Evolutionary conservation across 53 echinoderm and acorn worm species (phyloP).

Genomic region (Astropecten irregularis): DNA sequence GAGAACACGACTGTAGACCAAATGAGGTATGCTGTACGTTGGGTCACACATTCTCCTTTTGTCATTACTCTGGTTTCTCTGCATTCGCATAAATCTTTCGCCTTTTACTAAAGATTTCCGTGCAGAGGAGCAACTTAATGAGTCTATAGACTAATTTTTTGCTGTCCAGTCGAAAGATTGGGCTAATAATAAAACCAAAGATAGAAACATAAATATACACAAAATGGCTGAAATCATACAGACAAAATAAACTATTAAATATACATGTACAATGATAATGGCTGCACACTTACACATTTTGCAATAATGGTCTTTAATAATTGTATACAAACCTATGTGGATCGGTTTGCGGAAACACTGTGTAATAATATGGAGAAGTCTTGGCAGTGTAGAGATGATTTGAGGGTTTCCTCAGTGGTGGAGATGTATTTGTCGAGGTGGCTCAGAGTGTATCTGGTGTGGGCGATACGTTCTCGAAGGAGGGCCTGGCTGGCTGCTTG

Average conservation of each 20-base stretch:
- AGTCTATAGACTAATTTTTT: slow-evolving; percentile 80
- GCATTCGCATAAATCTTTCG: slow-evolving; percentile 93
- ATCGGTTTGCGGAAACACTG: too few species aligned
- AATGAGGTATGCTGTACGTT: too few species aligned
- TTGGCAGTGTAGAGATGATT: neutral
- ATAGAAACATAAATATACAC: too few species aligned
- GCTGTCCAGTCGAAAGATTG: slow-evolving; percentile 67
- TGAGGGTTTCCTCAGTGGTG: neutral
- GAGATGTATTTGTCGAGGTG: neutral
- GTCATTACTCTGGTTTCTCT: slow-evolving; percentile 76
- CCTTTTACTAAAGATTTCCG: slow-evolving; percentile 95
- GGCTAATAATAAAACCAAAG: slow-evolving; percentile 61
- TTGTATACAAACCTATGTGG: too few species aligned
- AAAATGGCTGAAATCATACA: too few species aligned
- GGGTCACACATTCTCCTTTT: neutral
- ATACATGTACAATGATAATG: too few species aligned
- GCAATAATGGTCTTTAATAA: too few species aligned
- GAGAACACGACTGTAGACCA: too few species aligned
- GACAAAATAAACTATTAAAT: too few species aligned
- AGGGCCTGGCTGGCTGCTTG: neutral
- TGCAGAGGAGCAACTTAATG: slow-evolving; percentile 89
- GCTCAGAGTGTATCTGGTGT: slow-evolving; percentile 1
- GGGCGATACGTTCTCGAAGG: neutral
- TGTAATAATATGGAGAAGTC: too few species aligned
- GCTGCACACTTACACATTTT: too few species aligned